Base-by-base conservation (phyloP, 2,888 invertebrate species). In the Machimus atricapillus region DNA sequence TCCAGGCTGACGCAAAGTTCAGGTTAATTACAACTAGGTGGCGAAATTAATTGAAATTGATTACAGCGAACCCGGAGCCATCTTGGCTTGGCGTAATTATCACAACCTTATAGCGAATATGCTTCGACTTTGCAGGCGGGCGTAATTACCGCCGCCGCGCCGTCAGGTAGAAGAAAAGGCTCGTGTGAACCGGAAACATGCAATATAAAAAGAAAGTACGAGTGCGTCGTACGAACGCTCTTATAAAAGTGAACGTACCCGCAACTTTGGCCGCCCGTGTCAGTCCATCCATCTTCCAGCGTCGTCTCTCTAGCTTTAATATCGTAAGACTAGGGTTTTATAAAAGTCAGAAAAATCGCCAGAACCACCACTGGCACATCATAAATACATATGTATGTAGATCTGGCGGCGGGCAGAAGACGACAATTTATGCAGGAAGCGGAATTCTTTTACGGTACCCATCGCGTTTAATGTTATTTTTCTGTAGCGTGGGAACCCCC, bases 351-450 rank as follows among this genome's bases (percentile, higher is more conserved):
- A 34, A 85, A 85, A 74, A 27, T 43, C 43, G 46, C n/a, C 85
- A 74, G 74, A 85, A 46, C 31, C 23, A 83, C 74, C 85, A 74
- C 85, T 27, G 14, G 6, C n/a, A 19, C 43, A 85, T 14, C 58
- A 58, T 56, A 23, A 19, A 31, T 31, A 31, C 31, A 31, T 66
- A 19, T 7, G 16, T 66, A 19, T 7, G 16, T 78, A 37, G 78
- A 78, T 78, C 79, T 79, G 12, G 12, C 40, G 43, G 46, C 78
- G 23, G 78, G 40, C 78, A 5, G 52, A 79, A 86, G 58, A 76
- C 40, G 81, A 87, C 86, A 87, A 88, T 88, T 88, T 87, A 87
- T 88, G 87, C 88, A 88, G 87, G 88, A 87, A 88, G 88, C 87
- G 87, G 87, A 88, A 85, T 88, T 87, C 88, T 88, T 88, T 87